Evolutionary conservation across 2,888 invertebrate genomes (phyloP), one percentile per base, ranked within the genome.

Genomic region (Sinotaia quadrata): DNA sequence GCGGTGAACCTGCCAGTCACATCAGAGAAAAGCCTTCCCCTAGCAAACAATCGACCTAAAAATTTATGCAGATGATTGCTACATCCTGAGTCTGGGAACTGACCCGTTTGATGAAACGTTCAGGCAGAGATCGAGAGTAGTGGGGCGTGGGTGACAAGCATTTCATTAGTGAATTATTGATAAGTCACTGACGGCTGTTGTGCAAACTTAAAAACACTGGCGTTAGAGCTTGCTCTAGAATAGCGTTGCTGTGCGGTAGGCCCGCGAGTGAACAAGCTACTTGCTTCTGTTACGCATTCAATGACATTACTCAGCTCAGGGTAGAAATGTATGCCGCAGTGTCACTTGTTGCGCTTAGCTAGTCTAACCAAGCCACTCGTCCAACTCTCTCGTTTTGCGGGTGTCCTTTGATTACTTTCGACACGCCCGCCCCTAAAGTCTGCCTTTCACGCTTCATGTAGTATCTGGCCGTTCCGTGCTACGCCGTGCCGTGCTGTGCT

Each of bases 11-110:
- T 31, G 54, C 8, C 18, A 10, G 18, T 54, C 54, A 10, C 27
- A 12, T 4, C 54, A 21, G 21, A 54, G 18, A 54, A 54, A 24
- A 27, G 21, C 2, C 56, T 56, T 31, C 41, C 56, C 68, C 36
- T 24, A 18, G 31, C 58, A 49, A 51, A 65, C 69, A 69, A 63
- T 51, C 56, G 29, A 41, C 44, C 61, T 44, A 47, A n/a, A 62
- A 67, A 71, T 71, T 62, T 71, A 71, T 71, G 66, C 71, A 51
- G 67, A 67, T 71, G 62, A 71, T 59, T 31, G 62, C 33, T 57
- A 41, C 36, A 31, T 44, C 29, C 34, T 58, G 49, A 47, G 51
- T 24, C 37, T 31, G 24, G 33, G 36, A 31, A 54, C 52, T 67
- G 60, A 68, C 62, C 65, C 51, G 47, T 71, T 62, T 68, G 68